These are phyloP conservation scores for Ptilonorhynchus violaceus DNA, from an alignment of 2,113 vertebrate genomes.

Conservation along the genomic window DNA sequence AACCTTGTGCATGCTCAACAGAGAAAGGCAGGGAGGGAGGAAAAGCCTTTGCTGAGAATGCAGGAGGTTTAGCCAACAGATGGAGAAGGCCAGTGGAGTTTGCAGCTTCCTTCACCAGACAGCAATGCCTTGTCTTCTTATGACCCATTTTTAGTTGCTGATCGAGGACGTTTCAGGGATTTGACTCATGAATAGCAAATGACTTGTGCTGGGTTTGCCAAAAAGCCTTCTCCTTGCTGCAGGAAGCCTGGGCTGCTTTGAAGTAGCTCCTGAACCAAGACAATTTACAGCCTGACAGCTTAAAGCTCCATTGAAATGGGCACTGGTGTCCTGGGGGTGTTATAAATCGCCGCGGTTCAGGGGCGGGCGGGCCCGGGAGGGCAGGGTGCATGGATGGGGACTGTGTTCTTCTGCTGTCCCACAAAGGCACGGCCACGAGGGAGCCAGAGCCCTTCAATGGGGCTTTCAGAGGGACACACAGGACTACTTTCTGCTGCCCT, in stretches of 20 bases:
- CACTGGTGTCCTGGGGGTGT: neutral
- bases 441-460: slow-evolving; percentile 52
- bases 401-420: slow-evolving; percentile 44
- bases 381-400: slow-evolving; percentile 47
- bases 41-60: neutral
- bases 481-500: slow-evolving; percentile 18
- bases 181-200: slow-evolving; percentile 52
- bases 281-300: slow-evolving; percentile 60
- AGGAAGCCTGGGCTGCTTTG: slow-evolving; percentile 29
- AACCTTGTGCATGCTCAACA: neutral
- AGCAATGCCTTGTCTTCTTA: slow-evolving; percentile 22
- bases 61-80: neutral
- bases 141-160: slow-evolving; percentile 32
- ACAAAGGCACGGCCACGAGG: neutral
- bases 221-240: slow-evolving; percentile 45
- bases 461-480: slow-evolving; percentile 58
- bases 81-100: neutral
- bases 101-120: neutral
- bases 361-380: neutral
- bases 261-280: slow-evolving; percentile 44
- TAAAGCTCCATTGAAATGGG: neutral
- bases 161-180: slow-evolving; percentile 26
- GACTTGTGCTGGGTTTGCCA: neutral
- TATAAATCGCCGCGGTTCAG: neutral
- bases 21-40: neutral